A percentile compares a stretch with the other conserved stretches of the same genome.
Conservation (phyloP, 2,888 invertebrate genomes). For the Hirtodrosophila alboralis region DNA sequence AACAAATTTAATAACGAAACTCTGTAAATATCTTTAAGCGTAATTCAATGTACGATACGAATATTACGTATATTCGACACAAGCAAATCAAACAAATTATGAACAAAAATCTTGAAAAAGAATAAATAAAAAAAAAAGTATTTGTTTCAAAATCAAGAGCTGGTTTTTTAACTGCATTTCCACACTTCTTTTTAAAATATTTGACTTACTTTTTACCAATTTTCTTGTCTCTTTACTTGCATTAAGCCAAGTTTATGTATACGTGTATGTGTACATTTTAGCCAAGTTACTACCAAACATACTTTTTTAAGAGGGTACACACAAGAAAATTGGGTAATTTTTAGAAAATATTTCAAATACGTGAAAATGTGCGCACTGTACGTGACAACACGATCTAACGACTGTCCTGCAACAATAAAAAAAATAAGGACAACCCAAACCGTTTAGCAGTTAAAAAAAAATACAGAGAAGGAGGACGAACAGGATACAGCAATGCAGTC, state of each 20-base stretch:
- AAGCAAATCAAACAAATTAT: conserved; percentile 59
- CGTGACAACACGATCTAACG: conserved; percentile 64
- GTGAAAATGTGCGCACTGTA: conserved; percentile 70
- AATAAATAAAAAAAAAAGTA: conserved; percentile 60
- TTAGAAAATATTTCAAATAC: conserved; percentile 76
- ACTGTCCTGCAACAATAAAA: conserved; percentile 46
- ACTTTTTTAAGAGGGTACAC: conserved; percentile 34
- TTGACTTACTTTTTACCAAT: too few species aligned
- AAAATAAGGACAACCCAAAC: conserved; percentile 41
- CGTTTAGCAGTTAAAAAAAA: conserved; percentile 65
- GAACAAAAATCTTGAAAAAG: conserved; percentile 58
- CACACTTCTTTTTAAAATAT: neutral
- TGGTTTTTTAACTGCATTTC: neutral
- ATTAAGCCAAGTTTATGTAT: conserved; percentile 7
- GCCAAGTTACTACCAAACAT: conserved; percentile 9
- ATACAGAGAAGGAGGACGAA: conserved; percentile 19
- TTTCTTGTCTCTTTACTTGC: conserved; percentile 1
- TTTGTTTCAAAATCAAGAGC: conserved; percentile 72
- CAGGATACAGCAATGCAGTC: conserved; percentile 18
- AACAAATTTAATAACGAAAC: conserved; percentile 29
- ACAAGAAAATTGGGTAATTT: conserved; percentile 78
- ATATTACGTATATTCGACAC: conserved; percentile 55
- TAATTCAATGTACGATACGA: conserved; percentile 68
- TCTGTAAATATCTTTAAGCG: conserved; percentile 76
- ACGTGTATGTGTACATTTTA: neutral